phyloP scores from a whole-genome alignment of 2,797 vertebrate species.

The Numenius phaeopus region DNA sequence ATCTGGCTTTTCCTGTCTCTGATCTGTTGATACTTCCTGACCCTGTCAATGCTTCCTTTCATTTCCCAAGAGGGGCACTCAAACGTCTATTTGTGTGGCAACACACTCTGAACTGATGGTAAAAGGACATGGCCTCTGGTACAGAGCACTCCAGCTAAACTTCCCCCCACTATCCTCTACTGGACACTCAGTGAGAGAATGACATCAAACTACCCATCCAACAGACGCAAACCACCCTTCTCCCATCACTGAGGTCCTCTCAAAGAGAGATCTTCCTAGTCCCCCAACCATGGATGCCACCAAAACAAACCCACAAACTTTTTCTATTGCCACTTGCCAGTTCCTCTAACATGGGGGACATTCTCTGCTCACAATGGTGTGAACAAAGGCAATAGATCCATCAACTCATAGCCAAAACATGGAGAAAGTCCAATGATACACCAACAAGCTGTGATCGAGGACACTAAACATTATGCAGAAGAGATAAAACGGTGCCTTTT shows the following conservation, averaged over 20 bases:
- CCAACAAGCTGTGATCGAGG: not conserved
- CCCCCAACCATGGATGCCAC: fast-evolving
- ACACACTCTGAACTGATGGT: not conserved
- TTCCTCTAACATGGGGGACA: not conserved
- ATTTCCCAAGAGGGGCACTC: not conserved
- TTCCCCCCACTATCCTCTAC: not conserved
- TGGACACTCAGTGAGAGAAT: not conserved
- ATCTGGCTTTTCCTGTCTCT: not conserved
- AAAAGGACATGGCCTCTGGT: not conserved
- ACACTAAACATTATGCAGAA: not conserved
- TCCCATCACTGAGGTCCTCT: not conserved
- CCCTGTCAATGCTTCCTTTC: not conserved
- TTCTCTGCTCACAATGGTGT: not conserved
- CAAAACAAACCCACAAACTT: not conserved
- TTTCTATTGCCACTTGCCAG: not conserved
- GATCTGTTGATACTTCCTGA: not conserved
- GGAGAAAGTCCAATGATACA: not conserved
- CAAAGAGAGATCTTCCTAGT: not conserved
- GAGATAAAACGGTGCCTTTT: not conserved
- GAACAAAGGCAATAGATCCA: not conserved
- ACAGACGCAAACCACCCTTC: not conserved
- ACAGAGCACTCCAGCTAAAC: not conserved
- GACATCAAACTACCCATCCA: not conserved
- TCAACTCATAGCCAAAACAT: fast-evolving
- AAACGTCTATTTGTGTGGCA: not conserved